A percentile compares a stretch with the other conserved stretches of the same genome.
These are phyloP conservation scores for Calameuta idolon DNA, from an alignment of 2,888 invertebrate species.

Conservation along the genomic window DNA sequence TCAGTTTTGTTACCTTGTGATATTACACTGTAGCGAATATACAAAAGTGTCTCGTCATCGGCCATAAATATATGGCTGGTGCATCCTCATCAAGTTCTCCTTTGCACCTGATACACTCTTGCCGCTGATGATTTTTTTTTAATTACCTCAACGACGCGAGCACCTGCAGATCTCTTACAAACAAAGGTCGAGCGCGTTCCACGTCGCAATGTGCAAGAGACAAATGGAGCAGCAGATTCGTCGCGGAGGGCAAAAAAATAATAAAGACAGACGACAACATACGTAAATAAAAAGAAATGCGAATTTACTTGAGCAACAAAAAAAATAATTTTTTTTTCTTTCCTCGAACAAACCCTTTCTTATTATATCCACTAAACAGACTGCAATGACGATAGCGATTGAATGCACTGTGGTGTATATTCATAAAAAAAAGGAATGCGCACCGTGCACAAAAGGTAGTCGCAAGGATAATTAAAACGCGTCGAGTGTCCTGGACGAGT, in stretches of 20 bases:
- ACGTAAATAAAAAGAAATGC: neutral
- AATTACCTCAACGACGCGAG: constrained; percentile 27
- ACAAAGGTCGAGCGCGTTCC: neutral
- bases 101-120: constrained; percentile 61
- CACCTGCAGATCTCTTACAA: constrained; percentile 31
- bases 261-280: neutral
- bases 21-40: neutral
- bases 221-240: neutral
- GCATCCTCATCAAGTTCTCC: constrained; percentile 42
- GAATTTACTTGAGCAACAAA: neutral
- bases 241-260: neutral
- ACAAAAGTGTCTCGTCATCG: constrained; percentile 63
- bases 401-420: neutral
- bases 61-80: constrained; percentile 58
- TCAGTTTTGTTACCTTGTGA: neutral
- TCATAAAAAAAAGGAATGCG: neutral
- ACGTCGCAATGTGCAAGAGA: neutral
- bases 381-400: neutral
- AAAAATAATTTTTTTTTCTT: neutral
- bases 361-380: neutral
- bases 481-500: constrained; percentile 49
- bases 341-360: neutral
- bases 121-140: constrained; percentile 56
- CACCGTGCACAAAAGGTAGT: constrained; percentile 37
- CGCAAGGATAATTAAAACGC: constrained; percentile 60